Evolutionary conservation across 2,888 invertebrate species (phyloP), one percentile per base, ranked within the genome.

Genomic region (Tribolium freemani): DNA sequence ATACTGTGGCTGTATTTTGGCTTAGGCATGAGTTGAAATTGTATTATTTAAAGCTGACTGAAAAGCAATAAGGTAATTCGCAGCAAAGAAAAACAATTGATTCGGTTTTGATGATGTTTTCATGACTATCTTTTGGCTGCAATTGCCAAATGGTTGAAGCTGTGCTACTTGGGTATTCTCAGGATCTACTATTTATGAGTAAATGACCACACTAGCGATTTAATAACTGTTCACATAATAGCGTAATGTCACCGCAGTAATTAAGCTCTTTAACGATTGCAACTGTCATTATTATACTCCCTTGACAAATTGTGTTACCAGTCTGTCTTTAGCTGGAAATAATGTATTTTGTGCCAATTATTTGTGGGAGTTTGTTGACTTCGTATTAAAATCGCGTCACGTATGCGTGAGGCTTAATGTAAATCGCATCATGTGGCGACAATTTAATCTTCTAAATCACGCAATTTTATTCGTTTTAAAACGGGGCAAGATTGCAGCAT

Each of bases 381-480:
- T 48, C 48, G 26, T 26, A 48, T 48, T 48, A 48, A 44, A 60
- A 46, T 48, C 60, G 58, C 60, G 60, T 26, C 26, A n/a, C 63
- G 50, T 63, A 38, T 63, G 63, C 63, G 50, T 63, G 63, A 63
- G 63, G 51, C 50, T 31, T 51, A 63, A 63, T 63, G 63, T 51
- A 63, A 63, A 63, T 63, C 63, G 50, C 50, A 30, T 50, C 50
- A 51, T 63, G 63, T 46, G 50, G 31, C 63, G 50, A 51, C 51
- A 63, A 63, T 63, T 63, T 51, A 50, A 63, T 63, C 63, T 31
- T 48, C 46, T 51, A 30, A 51, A 63, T 63, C 63, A 63, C 63
- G 51, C 63, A 30, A 63, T 63, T 63, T 63, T 63, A 61, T 63
- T 63, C 30, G 26, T 48, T 60, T 57, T 63, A 16, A 63, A 63